A percentile compares a stretch with the other conserved stretches of the same genome.
Conservation (phyloP, 2,113 vertebrate genomes). For the Sinocyclocheilus grahami region DNA sequence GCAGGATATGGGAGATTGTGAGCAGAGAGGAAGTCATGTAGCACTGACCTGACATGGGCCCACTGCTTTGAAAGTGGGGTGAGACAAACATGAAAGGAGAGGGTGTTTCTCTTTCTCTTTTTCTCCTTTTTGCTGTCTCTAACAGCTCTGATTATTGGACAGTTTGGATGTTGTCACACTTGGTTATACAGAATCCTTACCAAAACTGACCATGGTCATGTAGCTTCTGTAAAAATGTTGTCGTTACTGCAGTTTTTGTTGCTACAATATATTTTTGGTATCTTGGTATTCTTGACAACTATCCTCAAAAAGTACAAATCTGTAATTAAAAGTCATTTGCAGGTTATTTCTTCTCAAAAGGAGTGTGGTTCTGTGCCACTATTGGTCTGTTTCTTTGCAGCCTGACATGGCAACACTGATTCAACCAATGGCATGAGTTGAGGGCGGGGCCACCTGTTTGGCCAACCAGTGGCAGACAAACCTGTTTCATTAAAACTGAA, state of each 20-base stretch:
- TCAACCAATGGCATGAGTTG: slow-evolving; percentile 8
- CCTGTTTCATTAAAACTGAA: background rate
- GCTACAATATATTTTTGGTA: background rate
- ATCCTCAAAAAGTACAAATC: background rate
- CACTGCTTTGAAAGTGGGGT: slow-evolving; percentile 53
- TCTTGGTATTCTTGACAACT: background rate
- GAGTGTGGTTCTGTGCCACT: background rate
- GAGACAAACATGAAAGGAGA: slow-evolving; percentile 51
- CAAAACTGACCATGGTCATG: too few species aligned
- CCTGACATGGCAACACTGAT: background rate
- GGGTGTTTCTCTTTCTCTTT: slow-evolving; percentile 17
- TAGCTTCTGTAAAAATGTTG: background rate
- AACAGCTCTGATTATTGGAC: background rate
- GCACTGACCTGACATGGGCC: slow-evolving; percentile 57
- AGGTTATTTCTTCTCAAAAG: background rate
- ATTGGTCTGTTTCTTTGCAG: background rate
- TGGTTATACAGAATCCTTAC: background rate
- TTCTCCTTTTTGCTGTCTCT: slow-evolving; percentile 9
- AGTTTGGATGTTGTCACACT: background rate
- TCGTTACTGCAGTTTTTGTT: background rate
- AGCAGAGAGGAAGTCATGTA: slow-evolving; percentile 53
- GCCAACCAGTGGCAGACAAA: background rate
- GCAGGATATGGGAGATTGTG: slow-evolving; percentile 52
- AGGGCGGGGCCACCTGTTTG: background rate
- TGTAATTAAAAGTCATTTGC: background rate